Evolutionary conservation across 1,140 invertebrate genomes (phyloP).

Genomic region (Drosophila grimshawi): DNA sequence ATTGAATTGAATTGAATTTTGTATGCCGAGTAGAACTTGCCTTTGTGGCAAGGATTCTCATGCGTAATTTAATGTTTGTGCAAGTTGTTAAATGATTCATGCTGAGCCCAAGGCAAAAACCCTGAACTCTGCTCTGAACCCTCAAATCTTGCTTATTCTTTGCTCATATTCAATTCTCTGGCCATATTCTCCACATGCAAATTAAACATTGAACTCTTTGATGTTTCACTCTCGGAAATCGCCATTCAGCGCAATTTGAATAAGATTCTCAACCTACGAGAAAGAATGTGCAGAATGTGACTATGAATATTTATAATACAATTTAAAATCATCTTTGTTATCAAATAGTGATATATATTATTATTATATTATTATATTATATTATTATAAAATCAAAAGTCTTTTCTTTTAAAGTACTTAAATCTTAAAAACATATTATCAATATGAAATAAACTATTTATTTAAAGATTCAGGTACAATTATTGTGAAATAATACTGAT

Average conservation of each 20-base stretch:
- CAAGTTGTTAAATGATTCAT: constrained; percentile 75
- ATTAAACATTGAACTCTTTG: neutral
- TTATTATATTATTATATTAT: too few relatives aligned
- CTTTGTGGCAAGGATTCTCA: constrained; percentile 52
- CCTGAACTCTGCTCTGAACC: neutral
- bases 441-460: too few relatives aligned
- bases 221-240: neutral
- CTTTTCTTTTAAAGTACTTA: too few relatives aligned
- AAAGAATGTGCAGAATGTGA: too few relatives aligned
- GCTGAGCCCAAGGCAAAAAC: constrained; percentile 9
- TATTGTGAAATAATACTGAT: too few relatives aligned
- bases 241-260: neutral
- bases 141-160: neutral
- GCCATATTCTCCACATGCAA: constrained; percentile 4
- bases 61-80: constrained; percentile 74
- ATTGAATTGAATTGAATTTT: constrained; percentile 74
- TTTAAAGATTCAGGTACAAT: too few relatives aligned
- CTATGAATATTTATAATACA: too few relatives aligned
- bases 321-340: too few relatives aligned
- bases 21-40: constrained; percentile 45
- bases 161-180: neutral
- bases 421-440: too few relatives aligned
- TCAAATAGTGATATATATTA: too few relatives aligned
- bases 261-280: neutral
- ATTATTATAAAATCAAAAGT: too few relatives aligned